A percentile compares a stretch with the other conserved stretches of the same genome.
Conservation (phyloP, 2,888 invertebrate genomes). For the Trissoscelio sp. region DNA sequence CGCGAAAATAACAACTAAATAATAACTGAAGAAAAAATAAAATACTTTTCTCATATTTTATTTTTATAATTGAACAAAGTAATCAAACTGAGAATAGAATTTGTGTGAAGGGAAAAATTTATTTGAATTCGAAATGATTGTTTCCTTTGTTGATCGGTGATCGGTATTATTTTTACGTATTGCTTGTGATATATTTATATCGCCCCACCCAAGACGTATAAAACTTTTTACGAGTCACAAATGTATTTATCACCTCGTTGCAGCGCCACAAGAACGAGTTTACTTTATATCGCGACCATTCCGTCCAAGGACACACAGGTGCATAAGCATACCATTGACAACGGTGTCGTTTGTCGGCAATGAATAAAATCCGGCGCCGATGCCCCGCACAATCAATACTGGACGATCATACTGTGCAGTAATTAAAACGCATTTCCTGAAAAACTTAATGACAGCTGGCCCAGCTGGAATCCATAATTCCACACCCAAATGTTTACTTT, state of each 20-base stretch:
- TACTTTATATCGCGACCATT: constrained; percentile 45
- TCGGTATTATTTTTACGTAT: constrained; percentile 45
- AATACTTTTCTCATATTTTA: no score
- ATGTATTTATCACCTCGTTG: constrained; percentile 68
- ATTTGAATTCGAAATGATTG: background rate
- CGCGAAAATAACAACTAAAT: no score
- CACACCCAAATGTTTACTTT: constrained; percentile 47
- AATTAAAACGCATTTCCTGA: constrained; percentile 58
- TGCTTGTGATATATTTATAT: constrained; percentile 46
- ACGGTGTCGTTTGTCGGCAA: constrained; percentile 10
- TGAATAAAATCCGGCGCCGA: constrained; percentile 42
- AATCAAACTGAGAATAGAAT: no score
- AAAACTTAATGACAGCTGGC: constrained; percentile 49
- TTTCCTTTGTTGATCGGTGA: constrained; percentile 21
- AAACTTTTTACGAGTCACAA: constrained; percentile 68
- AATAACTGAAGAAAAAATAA: background rate
- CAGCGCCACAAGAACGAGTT: constrained; percentile 43
- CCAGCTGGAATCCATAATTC: constrained; percentile 60
- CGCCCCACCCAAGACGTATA: constrained; percentile 63
- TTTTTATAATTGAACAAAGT: no score
- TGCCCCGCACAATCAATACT: constrained; percentile 37
- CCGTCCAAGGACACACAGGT: constrained; percentile 62
- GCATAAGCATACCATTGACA: constrained; percentile 45
- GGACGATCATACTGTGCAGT: constrained; percentile 20
- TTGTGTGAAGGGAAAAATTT: constrained; percentile 1